Percentiles rank a stretch among this genome's conserved stretches.
Evolutionary conservation across 2,113 vertebrate species (phyloP).

Genomic region (Phaethornis superciliosus): DNA sequence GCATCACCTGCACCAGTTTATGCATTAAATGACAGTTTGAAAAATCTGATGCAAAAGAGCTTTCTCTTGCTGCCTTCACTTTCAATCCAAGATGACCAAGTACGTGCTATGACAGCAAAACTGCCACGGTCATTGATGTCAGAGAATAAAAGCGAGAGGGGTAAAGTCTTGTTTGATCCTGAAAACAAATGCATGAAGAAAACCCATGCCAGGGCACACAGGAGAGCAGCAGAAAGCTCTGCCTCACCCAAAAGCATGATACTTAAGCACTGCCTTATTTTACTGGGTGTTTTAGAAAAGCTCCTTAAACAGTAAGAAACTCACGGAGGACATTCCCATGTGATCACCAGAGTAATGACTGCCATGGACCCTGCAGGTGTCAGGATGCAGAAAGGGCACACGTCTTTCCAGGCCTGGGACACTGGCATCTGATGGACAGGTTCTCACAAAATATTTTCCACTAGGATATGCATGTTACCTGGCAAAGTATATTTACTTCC

Average conservation of each 20-base stretch:
- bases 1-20: neutral
- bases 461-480: neutral
- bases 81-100: neutral
- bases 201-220: rapidly evolving
- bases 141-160: neutral
- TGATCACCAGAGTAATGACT: neutral
- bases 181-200: neutral
- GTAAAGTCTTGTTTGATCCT: neutral
- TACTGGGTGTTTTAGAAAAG: neutral
- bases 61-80: neutral
- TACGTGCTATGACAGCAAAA: rapidly evolving
- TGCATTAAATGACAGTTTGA: neutral
- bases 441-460: neutral
- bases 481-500: neutral
- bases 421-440: rapidly evolving
- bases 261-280: neutral
- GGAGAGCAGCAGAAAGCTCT: neutral
- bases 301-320: neutral
- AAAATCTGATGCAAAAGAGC: neutral
- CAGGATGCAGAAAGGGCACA: neutral
- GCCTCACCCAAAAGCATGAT: neutral
- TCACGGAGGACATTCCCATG: neutral
- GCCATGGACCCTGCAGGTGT: rapidly evolving
- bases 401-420: rapidly evolving
- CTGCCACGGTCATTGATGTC: too few species aligned